Evolutionary conservation across 2,113 vertebrate genomes (phyloP).

Genomic region (Poeciliopsis retropinna): DNA sequence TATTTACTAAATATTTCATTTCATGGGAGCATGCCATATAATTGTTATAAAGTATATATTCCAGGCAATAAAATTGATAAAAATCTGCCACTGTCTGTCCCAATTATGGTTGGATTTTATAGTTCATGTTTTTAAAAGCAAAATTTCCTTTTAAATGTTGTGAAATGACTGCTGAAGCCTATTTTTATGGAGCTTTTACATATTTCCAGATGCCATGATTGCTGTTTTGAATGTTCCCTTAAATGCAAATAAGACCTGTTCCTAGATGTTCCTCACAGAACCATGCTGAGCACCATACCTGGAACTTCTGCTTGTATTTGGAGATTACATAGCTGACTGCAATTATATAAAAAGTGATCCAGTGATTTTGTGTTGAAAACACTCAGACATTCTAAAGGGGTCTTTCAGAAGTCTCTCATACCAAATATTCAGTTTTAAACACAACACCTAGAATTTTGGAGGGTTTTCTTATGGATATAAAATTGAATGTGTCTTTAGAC

Average conservation of each 20-base stretch:
- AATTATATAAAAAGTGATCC: conserved; percentile 58
- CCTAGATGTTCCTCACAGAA: conserved; percentile 28
- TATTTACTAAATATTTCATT: no score
- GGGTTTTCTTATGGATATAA: no score
- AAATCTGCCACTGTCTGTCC: neutral
- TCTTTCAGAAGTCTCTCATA: neutral
- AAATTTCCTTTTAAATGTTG: neutral
- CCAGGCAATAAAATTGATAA: neutral
- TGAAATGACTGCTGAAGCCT: neutral
- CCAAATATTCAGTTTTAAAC: neutral
- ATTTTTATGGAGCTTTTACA: neutral
- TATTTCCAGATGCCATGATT: conserved; percentile 19
- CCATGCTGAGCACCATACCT: conserved; percentile 45
- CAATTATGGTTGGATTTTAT: neutral
- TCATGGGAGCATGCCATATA: neutral
- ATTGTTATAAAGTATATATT: neutral
- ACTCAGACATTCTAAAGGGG: no score
- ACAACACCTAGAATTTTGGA: neutral
- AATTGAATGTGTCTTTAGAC: no score
- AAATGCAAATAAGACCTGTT: conserved; percentile 28
- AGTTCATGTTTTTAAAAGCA: neutral
- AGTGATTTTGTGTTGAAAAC: conserved; percentile 25
- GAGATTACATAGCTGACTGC: conserved; percentile 50
- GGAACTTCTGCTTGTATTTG: conserved; percentile 58
- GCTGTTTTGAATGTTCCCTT: conserved; percentile 38